Conservation (phyloP, 2,888 invertebrate genomes). For the Melieria crassipennis region DNA sequence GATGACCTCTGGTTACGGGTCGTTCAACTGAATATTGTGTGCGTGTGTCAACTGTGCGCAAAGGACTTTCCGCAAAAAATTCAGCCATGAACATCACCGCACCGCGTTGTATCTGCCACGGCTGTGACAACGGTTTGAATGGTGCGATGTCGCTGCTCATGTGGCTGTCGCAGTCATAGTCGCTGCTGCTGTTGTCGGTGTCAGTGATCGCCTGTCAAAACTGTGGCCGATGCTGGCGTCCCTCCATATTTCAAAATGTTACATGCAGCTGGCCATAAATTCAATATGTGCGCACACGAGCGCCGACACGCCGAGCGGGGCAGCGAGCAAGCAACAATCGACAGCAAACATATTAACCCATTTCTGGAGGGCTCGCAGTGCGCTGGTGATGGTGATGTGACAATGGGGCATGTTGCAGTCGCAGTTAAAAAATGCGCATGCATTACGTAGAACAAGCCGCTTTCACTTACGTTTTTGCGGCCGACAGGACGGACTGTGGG, state of each 20-base stretch:
- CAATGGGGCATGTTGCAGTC: conserved; percentile 29
- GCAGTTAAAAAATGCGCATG: conserved; percentile 20
- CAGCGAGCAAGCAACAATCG: neutral
- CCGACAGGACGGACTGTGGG: no score
- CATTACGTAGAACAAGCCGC: no score
- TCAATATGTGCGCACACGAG: neutral
- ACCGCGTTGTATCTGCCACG: neutral
- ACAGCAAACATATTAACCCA: conserved; percentile 28
- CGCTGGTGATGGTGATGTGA: conserved; percentile 27
- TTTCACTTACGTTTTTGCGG: no score
- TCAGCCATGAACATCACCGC: neutral
- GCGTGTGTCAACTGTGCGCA: neutral
- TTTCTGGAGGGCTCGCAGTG: conserved; percentile 16
- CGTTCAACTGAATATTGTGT: conserved; percentile 35
- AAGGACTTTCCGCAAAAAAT: neutral
- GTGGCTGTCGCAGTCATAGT: neutral
- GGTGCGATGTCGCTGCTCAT: conserved; percentile 2
- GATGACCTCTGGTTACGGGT: conserved; percentile 39
- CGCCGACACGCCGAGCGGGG: neutral
- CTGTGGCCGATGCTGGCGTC: conserved; percentile 5
- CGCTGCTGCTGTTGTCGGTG: neutral
- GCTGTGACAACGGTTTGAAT: neutral
- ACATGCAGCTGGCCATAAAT: conserved; percentile 16
- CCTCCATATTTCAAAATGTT: conserved; percentile 20
- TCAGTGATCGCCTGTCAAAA: conserved; percentile 28